These are phyloP conservation scores for Meandrusa payeni DNA, from an alignment of 2,888 invertebrate genomes.

Conservation along the genomic window DNA sequence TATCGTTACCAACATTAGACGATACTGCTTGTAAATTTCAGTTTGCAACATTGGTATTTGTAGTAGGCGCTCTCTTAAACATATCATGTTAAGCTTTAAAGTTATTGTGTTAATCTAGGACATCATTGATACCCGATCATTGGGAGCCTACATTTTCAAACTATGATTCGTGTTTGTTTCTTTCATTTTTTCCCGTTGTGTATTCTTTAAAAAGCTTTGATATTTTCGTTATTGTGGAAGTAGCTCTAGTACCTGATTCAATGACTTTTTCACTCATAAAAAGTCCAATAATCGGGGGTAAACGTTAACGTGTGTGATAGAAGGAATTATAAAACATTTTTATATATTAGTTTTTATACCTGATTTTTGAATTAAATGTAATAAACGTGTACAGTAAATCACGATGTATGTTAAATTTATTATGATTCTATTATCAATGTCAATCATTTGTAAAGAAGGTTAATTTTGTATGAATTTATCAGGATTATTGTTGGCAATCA, in stretches of 20 bases:
- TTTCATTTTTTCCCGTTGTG: slow-evolving; percentile 8
- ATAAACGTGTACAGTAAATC: too few relatives aligned
- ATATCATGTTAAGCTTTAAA: neutral
- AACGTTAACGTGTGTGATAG: slow-evolving; percentile 24
- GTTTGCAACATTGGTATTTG: slow-evolving; percentile 9
- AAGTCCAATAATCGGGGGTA: slow-evolving; percentile 67
- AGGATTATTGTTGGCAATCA: neutral
- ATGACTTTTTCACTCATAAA: slow-evolving; percentile 64
- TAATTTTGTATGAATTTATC: slow-evolving; percentile 1
- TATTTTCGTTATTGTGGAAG: slow-evolving; percentile 43
- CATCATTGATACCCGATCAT: slow-evolving; percentile 59
- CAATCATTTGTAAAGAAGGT: too few relatives aligned
- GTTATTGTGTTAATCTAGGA: slow-evolving; percentile 29
- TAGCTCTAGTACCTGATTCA: slow-evolving; percentile 53
- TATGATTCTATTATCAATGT: too few relatives aligned
- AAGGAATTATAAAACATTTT: slow-evolving; percentile 13
- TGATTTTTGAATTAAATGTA: neutral
- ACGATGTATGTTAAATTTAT: too few relatives aligned
- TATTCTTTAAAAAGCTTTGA: slow-evolving; percentile 25
- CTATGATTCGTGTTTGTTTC: slow-evolving; percentile 7
- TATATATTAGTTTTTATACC: neutral
- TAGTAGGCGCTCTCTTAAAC: neutral
- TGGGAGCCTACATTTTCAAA: slow-evolving; percentile 33
- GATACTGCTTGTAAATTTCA: slow-evolving; percentile 22
- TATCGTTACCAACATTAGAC: slow-evolving; percentile 38